Base-by-base conservation (phyloP, 2,797 vertebrate genomes). In the Gephyroberyx darwinii region DNA sequence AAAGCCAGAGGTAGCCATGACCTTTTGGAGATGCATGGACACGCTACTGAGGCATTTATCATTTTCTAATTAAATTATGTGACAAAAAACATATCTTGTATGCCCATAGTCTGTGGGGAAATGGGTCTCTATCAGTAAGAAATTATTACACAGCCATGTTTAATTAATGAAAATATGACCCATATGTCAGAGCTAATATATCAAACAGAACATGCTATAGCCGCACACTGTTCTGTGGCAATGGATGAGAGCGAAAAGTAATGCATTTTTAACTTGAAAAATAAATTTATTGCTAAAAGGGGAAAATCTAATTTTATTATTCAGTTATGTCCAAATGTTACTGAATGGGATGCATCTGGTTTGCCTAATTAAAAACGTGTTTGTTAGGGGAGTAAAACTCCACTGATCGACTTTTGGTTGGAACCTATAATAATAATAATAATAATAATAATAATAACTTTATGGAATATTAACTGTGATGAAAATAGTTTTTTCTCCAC, bases 111-210 rank as follows among this genome's bases (percentile, higher is more conserved):
- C 78, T 79, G 78, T 35, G 69, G 69, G 57, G 68, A 83, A 87
- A 89, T 78, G 80, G 81, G 71, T 84, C 83, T 88, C 73, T 76
- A 75, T 91, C 84, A 67, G 79, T 67, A 60, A 53, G 74, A 83
- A 88, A 90, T 90, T 80, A 86, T 89, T 84, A 82, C 78, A 88
- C 79, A 86, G 73, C 48, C 83, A 85, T 89, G 89, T 88, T 90
- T 90, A 91, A 91, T 90, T 88, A 89, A 90, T 91, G 84, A 86
- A 86, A 88, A 84, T 88, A 88, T 89, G 89, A 89, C 85, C 85
- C 78, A 56, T 35, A 80, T 90, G 87, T 89, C 88, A 86, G 82
- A 90, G 80, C 74, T 85, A 89, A 90, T 91, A 86, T 59, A 87
- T 91, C 85, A 91, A 72, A 80, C 43, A 61, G 75, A 83, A 65